Evolutionary conservation across 2,797 vertebrate genomes (phyloP).

Genomic region (Silurus lanzhouensis): DNA sequence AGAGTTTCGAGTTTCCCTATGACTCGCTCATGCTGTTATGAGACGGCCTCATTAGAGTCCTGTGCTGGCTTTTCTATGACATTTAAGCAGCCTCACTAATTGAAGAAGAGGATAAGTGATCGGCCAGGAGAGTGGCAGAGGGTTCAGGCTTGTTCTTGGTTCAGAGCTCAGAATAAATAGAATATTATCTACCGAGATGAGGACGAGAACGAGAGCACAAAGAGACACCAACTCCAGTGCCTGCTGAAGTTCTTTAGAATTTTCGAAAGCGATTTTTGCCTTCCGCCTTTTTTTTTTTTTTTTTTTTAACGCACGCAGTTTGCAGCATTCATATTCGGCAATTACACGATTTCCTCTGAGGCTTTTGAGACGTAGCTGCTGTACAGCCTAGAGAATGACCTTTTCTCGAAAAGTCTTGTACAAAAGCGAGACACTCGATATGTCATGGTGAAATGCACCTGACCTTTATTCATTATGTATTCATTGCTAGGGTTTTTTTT

Average conservation of each 20-base stretch:
- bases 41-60: conserved; percentile 69
- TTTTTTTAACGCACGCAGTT: neutral
- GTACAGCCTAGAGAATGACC: neutral
- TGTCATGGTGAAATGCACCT: neutral
- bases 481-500: neutral
- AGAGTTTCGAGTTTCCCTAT: conserved; percentile 49
- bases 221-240: neutral
- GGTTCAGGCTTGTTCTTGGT: neutral
- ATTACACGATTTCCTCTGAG: neutral
- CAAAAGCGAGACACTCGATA: neutral
- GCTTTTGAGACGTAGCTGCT: neutral
- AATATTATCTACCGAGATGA: neutral
- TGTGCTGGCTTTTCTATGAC: conserved; percentile 62
- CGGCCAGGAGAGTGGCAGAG: neutral
- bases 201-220: too few species aligned
- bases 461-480: neutral
- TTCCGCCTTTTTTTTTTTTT: neutral
- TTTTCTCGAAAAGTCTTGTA: neutral
- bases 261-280: neutral
- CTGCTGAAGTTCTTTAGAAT: neutral
- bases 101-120: conserved; percentile 51
- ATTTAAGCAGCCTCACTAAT: conserved; percentile 59
- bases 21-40: conserved; percentile 58
- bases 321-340: neutral
- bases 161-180: conserved; percentile 16